A percentile compares a stretch with the other conserved stretches of the same genome.
Conservation (phyloP, 2,113 vertebrate genomes). For the Zootoca vivipara region DNA sequence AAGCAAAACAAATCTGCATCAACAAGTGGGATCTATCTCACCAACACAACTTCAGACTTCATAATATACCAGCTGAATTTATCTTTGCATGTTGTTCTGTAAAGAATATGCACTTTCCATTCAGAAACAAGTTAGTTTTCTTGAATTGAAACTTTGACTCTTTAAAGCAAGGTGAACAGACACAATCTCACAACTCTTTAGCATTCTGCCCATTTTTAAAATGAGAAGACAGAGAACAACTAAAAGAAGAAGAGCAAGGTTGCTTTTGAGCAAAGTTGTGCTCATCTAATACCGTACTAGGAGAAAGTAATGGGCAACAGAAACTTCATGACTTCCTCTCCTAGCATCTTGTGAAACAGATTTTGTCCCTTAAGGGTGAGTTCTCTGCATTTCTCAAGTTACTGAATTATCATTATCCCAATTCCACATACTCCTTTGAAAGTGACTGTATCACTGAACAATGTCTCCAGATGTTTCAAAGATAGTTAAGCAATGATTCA, state of each 20-base stretch:
- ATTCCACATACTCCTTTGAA: neutral
- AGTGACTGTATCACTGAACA: conserved; percentile 28
- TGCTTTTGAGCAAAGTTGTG: neutral
- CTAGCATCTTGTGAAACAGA: conserved; percentile 21
- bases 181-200: neutral
- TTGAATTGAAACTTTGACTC: neutral
- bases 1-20: neutral
- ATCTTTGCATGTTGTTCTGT: neutral
- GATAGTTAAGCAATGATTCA: conserved; percentile 9
- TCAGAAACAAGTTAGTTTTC: neutral
- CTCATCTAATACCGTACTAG: neutral
- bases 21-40: neutral
- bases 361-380: conserved; percentile 39
- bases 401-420: conserved; percentile 18
- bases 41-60: neutral
- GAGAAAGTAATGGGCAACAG: conserved; percentile 7
- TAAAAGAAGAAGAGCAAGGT: conserved; percentile 10
- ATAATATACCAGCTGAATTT: neutral
- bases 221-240: conserved; percentile 5
- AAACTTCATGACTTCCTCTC: neutral
- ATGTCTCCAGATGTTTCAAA: conserved; percentile 27
- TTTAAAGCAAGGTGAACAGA: neutral
- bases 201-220: neutral
- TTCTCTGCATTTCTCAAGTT: conserved; percentile 33
- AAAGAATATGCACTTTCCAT: conserved; percentile 2